Evolutionary conservation across 2,888 invertebrate genomes (phyloP).

Genomic region (Heliconius hortense): DNA sequence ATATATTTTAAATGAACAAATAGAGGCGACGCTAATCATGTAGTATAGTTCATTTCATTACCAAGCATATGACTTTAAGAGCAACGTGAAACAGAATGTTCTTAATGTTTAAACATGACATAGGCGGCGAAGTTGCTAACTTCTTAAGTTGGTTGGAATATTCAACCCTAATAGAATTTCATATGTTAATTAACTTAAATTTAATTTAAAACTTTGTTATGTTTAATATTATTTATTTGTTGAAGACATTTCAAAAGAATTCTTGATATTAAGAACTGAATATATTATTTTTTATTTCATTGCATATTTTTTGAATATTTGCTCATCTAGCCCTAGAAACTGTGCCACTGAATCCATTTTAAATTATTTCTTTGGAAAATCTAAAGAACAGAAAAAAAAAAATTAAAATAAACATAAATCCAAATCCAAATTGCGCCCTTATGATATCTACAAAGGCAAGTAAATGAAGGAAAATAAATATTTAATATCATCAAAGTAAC

Average conservation of each 20-base stretch:
- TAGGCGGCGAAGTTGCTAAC: conserved; percentile 5
- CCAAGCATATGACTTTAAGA: conserved; percentile 4
- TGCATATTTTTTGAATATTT: too few relatives aligned
- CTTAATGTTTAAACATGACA: conserved; percentile 13
- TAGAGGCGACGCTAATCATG: not conserved
- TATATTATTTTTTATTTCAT: not conserved
- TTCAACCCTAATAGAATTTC: conserved; percentile 10
- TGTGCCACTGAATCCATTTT: too few relatives aligned
- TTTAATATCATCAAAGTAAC: too few relatives aligned
- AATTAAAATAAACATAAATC: too few relatives aligned
- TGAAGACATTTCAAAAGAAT: not conserved
- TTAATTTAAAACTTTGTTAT: not conserved
- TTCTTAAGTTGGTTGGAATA: conserved; percentile 6
- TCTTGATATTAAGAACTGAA: not conserved
- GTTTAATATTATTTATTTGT: not conserved
- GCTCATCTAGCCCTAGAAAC: too few relatives aligned
- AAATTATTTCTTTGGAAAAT: too few relatives aligned
- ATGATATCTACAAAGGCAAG: too few relatives aligned
- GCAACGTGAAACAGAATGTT: not conserved
- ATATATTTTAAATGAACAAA: not conserved
- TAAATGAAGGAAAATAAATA: too few relatives aligned
- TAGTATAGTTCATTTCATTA: not conserved
- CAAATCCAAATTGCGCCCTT: too few relatives aligned
- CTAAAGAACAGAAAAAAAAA: too few relatives aligned
- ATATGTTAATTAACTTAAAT: conserved; percentile 5